Evolutionary conservation across 2,113 vertebrate species (phyloP), one percentile per base, ranked within the genome.

Genomic region (Circaetus gallicus): DNA sequence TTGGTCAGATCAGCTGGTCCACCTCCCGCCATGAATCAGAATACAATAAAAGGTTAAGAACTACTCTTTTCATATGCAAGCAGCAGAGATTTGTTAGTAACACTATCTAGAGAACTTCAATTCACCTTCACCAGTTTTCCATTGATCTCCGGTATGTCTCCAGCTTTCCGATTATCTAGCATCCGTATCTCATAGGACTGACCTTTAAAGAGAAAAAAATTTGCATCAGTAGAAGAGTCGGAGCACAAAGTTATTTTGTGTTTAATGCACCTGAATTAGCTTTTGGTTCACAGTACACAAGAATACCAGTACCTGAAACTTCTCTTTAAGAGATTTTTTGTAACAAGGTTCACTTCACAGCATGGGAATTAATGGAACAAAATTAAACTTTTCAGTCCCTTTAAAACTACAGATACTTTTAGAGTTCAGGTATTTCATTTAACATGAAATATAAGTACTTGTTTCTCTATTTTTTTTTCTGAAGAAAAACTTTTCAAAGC

Each of bases 151-250:
- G 99, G 99, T 86, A 99, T 96, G 97, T 99, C 99, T 78, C 98
- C 99, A 89, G 98, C 95, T 96, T 99, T 99, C 80, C 99, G 98
- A 98, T 99, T 99, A 98, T 99, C 99, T 90, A 99, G 98, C 99
- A 99, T 98, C 86, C 99, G 98, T 94, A 99, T 98, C 98, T 99
- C 99, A 7, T 99, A 99, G 97, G 99, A 99, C 97, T 99, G 99
- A 98, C 99, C 99, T 99, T 98, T 69, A 78, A 82, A 91, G 90
- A 96, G 36, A 89, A 80, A 82, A 55, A 74, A 20, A 19, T 19
- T 1, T 16, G 10, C 29, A 49, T 85, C 32, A 74, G 55, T 13
- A 36, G 18, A 49, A 62, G 9, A 79, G 56, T 25, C 25, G 9
- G 22, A 92, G 36, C 36, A 86, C 40, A 73, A 86, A 49, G 45